Percentiles rank a stretch among this genome's conserved stretches.
Conservation (phyloP, 1,140 invertebrate genomes). For the Diorhabda carinulata region DNA sequence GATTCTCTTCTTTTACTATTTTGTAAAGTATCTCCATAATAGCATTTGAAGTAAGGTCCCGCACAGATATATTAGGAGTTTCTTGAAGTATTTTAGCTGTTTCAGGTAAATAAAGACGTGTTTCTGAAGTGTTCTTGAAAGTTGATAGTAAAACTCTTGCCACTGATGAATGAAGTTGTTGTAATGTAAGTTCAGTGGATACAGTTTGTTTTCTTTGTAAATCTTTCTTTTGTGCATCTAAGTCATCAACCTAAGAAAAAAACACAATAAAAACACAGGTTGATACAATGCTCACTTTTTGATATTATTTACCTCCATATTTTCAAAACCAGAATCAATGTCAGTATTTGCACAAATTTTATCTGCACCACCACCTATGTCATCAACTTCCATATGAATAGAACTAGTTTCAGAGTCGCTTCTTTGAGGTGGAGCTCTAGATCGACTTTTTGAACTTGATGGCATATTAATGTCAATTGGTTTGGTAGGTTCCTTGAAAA, state of each 20-base stretch:
- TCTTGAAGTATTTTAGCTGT: constrained; percentile 54
- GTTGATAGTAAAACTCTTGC: constrained; percentile 62
- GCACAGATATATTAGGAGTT: constrained; percentile 50
- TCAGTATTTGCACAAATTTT: constrained; percentile 55
- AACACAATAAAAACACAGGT: background rate
- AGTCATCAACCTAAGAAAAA: constrained; percentile 38
- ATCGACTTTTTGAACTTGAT: constrained; percentile 35
- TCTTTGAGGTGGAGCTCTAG: constrained; percentile 34
- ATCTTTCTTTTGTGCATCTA: constrained; percentile 43
- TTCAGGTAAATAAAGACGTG: constrained; percentile 61
- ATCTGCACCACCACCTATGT: constrained; percentile 48
- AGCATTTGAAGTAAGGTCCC: constrained; percentile 58
- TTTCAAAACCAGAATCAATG: constrained; percentile 71
- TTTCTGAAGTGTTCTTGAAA: constrained; percentile 59
- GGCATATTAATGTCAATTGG: constrained; percentile 42
- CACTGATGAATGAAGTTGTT: constrained; percentile 59
- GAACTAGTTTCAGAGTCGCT: constrained; percentile 46
- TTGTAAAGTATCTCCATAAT: constrained; percentile 66
- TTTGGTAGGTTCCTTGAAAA: constrained; percentile 42
- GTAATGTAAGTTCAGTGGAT: constrained; percentile 50
- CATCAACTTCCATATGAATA: constrained; percentile 58
- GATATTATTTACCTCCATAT: constrained; percentile 57
- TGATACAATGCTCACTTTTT: constrained; percentile 38
- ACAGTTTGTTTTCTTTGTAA: constrained; percentile 36
- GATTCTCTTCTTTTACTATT: constrained; percentile 59